These are phyloP conservation scores for Cryptoleucopteryx plumbea DNA, from an alignment of 2,113 vertebrate genomes.

Conservation along the genomic window DNA sequence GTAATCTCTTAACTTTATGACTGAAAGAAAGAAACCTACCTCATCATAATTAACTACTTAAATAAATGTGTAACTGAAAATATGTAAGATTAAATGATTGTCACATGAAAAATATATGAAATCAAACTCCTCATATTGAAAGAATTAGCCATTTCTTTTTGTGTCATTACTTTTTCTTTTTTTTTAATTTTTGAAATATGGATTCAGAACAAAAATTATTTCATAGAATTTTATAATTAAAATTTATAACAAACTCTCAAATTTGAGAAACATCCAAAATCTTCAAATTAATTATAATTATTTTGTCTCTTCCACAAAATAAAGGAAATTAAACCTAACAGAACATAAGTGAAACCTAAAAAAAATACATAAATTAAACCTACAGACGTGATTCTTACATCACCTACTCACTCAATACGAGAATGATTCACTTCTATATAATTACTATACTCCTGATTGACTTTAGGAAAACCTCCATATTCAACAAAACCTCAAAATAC, in stretches of 20 bases:
- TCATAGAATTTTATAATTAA: neutral
- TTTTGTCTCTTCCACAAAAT: neutral
- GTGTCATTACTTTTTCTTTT: accelerated
- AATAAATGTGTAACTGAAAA: slow-evolving; percentile 5
- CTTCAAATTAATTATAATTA: neutral
- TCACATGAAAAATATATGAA: neutral
- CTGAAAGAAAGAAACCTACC: neutral
- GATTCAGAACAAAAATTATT: neutral
- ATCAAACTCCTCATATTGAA: neutral
- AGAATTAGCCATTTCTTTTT: neutral
- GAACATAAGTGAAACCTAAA: neutral
- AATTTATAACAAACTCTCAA: neutral
- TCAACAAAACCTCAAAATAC: neutral
- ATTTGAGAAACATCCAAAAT: neutral
- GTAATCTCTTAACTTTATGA: neutral
- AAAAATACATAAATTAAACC: neutral
- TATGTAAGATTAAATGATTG: neutral
- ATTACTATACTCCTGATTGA: neutral
- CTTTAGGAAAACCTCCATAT: neutral
- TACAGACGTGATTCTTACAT: neutral
- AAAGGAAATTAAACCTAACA: neutral
- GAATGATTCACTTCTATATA: neutral
- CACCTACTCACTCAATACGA: neutral
- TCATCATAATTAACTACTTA: neutral
- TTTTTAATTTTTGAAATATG: neutral